A percentile compares a stretch with the other conserved stretches of the same genome.
These are phyloP conservation scores for Nomada hirtipes DNA, from an alignment of 2,888 invertebrate genomes.

Conservation along the genomic window DNA sequence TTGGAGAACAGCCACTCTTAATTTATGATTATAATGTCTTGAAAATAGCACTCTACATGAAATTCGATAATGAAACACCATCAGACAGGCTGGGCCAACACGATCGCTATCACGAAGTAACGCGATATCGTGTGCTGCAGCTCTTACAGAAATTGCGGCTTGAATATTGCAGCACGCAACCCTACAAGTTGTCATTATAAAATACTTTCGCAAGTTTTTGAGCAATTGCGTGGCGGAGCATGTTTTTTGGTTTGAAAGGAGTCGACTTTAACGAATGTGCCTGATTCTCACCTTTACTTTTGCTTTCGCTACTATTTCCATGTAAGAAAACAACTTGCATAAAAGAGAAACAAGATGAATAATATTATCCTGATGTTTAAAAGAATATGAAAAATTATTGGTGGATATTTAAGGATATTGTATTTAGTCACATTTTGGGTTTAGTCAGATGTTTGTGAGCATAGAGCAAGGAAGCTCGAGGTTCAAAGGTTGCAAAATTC, in stretches of 20 bases:
- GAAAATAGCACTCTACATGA: constrained; percentile 53
- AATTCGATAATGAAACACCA: constrained; percentile 51
- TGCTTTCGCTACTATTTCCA: too few species aligned
- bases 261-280: not conserved
- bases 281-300: not conserved
- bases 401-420: not conserved
- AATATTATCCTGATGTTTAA: not conserved
- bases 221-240: not conserved
- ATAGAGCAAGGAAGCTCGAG: not conserved
- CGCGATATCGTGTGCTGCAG: constrained; percentile 47
- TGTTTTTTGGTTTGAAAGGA: not conserved
- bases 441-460: not conserved
- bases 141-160: constrained; percentile 50
- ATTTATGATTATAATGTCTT: constrained; percentile 51
- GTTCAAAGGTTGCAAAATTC: constrained; percentile 4
- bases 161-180: constrained; percentile 54
- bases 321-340: too few species aligned
- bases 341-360: too few species aligned
- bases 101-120: constrained; percentile 42
- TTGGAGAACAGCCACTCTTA: constrained; percentile 20
- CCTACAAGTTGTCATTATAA: constrained; percentile 36
- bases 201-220: constrained; percentile 24
- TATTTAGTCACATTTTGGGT: not conserved
- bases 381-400: not conserved
- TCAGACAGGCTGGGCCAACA: constrained; percentile 31